Evolutionary conservation across 2,888 invertebrate species (phyloP), one percentile per base, ranked within the genome.

Genomic region (Neocrepidodera transversa): DNA sequence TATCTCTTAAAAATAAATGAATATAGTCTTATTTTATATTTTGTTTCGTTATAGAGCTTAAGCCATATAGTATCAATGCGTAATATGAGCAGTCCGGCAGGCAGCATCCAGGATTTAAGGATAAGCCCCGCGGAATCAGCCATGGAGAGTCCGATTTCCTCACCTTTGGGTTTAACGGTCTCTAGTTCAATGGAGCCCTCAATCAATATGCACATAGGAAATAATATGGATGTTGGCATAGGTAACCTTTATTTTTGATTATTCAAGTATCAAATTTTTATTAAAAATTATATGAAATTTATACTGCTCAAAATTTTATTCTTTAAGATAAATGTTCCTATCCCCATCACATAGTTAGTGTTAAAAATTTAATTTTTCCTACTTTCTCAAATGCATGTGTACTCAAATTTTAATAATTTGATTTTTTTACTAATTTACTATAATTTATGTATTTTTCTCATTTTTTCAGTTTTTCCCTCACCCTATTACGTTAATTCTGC

Each of bases 151-250:
- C 81, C 83, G 1, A 81, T 84, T n/a, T 74, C 83, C 30, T 81
- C 82, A 51, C 83, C 90, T 10, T 84, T 89, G 64, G 84, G 88
- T 51, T 83, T 91, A 69, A 75, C 88, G 13, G 82, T 77, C 72
- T 80, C 59, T 71, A 81, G 66, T 78, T 79, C 67, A 71, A 82
- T 68, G 82, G 82, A 62, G 75, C 82, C 69, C 82, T 72, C 78
- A 23, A 74, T 78, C 48, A 78, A 78, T 65, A 69, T 79, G 70
- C 74, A 76, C 63, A 67, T 71, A 63, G 76, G 82, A 60, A 83
- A 81, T 68, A 83, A 79, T 69, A 82, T 84, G 66, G 84, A 85
- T 70, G 82, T 85, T 36, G 60, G 60, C 35, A 60, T 60, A 50
- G 59, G 55, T 60, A 18, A 59, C 32, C 35, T 17, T 11, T 28